Evolutionary conservation across 1,140 invertebrate genomes (phyloP).

Genomic region (Eulimnadia texana): DNA sequence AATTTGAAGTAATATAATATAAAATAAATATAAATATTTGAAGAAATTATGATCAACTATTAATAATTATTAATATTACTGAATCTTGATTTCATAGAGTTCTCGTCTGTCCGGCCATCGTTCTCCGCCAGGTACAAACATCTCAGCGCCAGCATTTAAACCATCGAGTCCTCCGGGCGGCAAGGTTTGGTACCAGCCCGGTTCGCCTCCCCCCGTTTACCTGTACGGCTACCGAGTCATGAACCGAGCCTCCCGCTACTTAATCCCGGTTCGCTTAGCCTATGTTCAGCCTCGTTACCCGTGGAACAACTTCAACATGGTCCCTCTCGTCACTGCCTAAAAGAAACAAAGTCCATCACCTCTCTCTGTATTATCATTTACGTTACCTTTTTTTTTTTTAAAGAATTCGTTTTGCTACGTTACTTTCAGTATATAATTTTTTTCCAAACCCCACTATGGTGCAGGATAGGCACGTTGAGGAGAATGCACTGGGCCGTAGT

Average conservation of each 20-base stretch:
- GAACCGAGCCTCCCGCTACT: neutral
- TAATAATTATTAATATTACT: no score
- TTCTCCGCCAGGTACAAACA: conserved; percentile 8
- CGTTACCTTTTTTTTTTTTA: conserved; percentile 1
- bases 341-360: neutral
- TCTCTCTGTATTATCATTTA: neutral
- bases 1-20: no score
- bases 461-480: no score
- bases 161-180: neutral
- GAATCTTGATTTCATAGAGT: no score
- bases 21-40: no score
- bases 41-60: no score
- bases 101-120: neutral
- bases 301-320: neutral
- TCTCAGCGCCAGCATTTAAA: conserved; percentile 6
- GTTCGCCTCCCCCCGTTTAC: neutral
- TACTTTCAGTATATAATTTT: neutral
- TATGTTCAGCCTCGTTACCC: neutral
- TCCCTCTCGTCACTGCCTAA: neutral
- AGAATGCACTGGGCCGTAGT: no score
- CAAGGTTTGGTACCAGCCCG: neutral
- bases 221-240: neutral
- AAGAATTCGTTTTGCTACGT: neutral
- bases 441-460: neutral
- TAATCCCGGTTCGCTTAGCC: neutral